phyloP scores from a whole-genome alignment of 2,888 invertebrate genomes.

The Leucophora obtusa region DNA sequence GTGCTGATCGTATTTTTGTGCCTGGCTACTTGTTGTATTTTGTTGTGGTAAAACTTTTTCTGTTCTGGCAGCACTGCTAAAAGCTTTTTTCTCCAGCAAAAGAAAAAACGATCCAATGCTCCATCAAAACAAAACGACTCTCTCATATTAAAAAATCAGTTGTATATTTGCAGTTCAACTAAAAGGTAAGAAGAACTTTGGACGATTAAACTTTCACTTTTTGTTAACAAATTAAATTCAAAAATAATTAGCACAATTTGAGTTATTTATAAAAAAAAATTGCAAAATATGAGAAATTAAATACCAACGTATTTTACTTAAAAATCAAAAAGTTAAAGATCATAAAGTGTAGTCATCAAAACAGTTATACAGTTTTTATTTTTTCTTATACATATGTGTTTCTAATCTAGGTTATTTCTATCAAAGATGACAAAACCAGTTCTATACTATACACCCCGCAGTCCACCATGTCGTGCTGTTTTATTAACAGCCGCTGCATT shows the following conservation, averaged over 20 bases:
- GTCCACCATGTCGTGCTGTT: conserved; percentile 84
- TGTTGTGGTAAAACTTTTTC: no score
- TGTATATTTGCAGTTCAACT: conserved; percentile 22
- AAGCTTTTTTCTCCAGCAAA: conserved; percentile 2
- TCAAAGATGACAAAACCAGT: conserved; percentile 73
- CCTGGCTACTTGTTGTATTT: no score
- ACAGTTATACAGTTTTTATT: not conserved
- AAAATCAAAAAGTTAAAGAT: not conserved
- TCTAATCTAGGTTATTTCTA: not conserved
- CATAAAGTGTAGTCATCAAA: not conserved
- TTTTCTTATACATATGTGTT: conserved; percentile 2
- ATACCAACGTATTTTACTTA: not conserved
- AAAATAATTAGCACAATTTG: conserved; percentile 4
- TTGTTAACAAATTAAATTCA: not conserved
- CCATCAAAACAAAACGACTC: not conserved
- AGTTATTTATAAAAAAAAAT: not conserved
- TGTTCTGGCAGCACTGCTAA: not conserved
- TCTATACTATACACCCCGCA: conserved; percentile 83
- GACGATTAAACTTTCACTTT: no score
- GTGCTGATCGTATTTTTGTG: no score
- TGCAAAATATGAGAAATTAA: not conserved
- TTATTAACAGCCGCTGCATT: conserved; percentile 83
- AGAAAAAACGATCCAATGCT: conserved; percentile 3
- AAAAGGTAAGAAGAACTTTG: no score
- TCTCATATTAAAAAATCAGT: conserved; percentile 15